Evolutionary conservation across 64 coral and sea anemone genomes (phyloP).

Genomic region (Anthopleura sola): DNA sequence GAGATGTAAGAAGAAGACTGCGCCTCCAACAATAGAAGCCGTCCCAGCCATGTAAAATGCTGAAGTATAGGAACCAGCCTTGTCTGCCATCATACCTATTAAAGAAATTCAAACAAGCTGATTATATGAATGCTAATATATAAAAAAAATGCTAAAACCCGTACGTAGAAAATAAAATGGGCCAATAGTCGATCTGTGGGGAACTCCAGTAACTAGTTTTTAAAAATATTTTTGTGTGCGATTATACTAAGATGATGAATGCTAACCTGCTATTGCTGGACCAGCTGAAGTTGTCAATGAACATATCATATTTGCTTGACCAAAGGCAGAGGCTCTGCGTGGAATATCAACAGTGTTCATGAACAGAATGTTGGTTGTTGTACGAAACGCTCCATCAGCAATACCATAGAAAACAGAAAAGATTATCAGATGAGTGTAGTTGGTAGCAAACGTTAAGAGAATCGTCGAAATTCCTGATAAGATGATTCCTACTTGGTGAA

Average conservation of each 20-base stretch:
- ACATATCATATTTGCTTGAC: constrained; percentile 17
- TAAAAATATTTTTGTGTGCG: no score
- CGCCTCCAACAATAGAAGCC: not conserved
- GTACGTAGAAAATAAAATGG: no score
- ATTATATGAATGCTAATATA: not conserved
- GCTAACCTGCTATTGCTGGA: not conserved
- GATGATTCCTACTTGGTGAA: constrained; percentile 33
- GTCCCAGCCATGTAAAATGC: constrained; percentile 15
- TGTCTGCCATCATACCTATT: constrained; percentile 21
- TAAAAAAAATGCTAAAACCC: no score
- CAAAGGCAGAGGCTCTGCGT: constrained; percentile 47
- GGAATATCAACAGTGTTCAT: constrained; percentile 42
- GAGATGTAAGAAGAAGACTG: not conserved
- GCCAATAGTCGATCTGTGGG: no score
- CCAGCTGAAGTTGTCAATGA: not conserved
- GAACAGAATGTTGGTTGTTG: constrained; percentile 18
- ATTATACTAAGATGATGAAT: no score
- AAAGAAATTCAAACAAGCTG: not conserved
- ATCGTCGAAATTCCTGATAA: constrained; percentile 20
- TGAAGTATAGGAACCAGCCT: not conserved
- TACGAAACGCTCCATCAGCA: not conserved
- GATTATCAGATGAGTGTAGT: constrained; percentile 24
- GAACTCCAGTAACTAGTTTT: no score
- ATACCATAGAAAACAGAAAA: constrained; percentile 25
- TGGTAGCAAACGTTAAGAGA: not conserved